A percentile compares a stretch with the other conserved stretches of the same genome.
phyloP scores from a whole-genome alignment of 92 coral and sea anemone genomes.

The Nematostella vectensis region DNA sequence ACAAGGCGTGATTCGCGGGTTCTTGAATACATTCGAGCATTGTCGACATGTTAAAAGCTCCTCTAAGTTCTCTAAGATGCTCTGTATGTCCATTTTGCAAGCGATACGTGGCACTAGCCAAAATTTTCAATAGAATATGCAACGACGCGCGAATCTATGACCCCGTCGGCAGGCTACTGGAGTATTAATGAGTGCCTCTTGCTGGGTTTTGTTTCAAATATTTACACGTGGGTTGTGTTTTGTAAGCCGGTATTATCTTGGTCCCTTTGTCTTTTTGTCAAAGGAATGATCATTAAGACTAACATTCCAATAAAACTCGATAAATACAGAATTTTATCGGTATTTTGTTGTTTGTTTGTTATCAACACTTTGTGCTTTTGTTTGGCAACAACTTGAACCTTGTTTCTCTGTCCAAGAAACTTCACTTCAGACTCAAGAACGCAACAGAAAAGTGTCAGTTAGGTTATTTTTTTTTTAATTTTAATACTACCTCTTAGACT shows the following conservation, averaged over 20 bases:
- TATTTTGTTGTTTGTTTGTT: too few species aligned
- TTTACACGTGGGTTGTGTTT: constrained; percentile 15
- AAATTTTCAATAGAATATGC: constrained; percentile 7
- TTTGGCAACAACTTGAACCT: too few species aligned
- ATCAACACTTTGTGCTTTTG: too few species aligned
- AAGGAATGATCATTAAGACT: neutral
- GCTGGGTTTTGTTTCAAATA: constrained; percentile 18
- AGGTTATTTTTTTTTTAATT: too few species aligned
- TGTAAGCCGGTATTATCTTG: neutral
- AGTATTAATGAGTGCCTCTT: constrained; percentile 5
- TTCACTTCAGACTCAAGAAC: too few species aligned
- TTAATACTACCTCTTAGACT: too few species aligned
- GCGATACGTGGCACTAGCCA: constrained; percentile 8
- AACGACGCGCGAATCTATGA: constrained; percentile 10
- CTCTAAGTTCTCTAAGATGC: constrained; percentile 60
- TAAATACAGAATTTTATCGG: too few species aligned
- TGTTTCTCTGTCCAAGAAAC: too few species aligned
- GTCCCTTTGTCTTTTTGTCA: neutral
- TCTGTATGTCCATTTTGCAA: constrained; percentile 53
- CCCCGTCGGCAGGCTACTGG: constrained; percentile 6
- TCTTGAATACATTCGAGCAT: constrained; percentile 66
- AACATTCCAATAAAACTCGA: neutral
- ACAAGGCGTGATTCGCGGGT: constrained; percentile 85
- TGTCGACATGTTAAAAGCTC: constrained; percentile 56
- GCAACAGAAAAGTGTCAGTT: too few species aligned